Evolutionary conservation across 2,888 invertebrate species (phyloP).

Genomic region (Poecilobothrus nobilitatus): DNA sequence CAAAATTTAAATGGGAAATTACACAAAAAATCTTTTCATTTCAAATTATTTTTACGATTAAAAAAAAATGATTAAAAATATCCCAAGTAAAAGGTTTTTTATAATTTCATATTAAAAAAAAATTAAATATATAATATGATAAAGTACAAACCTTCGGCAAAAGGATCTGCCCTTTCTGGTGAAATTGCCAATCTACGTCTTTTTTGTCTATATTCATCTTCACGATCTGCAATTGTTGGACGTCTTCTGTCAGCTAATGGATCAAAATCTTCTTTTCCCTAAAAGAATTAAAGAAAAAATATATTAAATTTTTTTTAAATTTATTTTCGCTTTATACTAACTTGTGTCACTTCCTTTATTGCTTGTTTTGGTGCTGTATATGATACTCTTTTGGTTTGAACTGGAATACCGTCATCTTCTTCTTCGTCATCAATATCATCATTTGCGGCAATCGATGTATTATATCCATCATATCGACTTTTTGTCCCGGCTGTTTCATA

Average conservation of each 20-base stretch:
- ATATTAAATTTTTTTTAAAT: neutral
- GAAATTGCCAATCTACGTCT: conserved; percentile 87
- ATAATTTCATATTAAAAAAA: neutral
- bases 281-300: conserved; percentile 26
- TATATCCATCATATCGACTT: conserved; percentile 85
- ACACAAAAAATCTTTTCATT: neutral
- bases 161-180: conserved; percentile 93
- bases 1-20: neutral
- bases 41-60: neutral
- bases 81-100: neutral
- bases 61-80: too few relatives aligned
- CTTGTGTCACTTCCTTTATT: conserved; percentile 83
- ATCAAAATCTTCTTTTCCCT: conserved; percentile 89
- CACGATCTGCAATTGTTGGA: conserved; percentile 89
- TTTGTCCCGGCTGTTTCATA: conserved; percentile 64
- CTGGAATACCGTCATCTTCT: conserved; percentile 55
- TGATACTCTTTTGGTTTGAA: conserved; percentile 64
- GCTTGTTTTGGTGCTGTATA: conserved; percentile 82
- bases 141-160: conserved; percentile 81
- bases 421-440: conserved; percentile 94
- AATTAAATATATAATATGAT: conserved; percentile 11
- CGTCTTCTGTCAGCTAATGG: conserved; percentile 87
- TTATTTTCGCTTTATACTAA: conserved; percentile 35
- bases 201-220: conserved; percentile 92
- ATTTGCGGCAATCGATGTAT: conserved; percentile 91